Conservation (phyloP, 2,888 invertebrate species). For the Blastobasis lacticolella region DNA sequence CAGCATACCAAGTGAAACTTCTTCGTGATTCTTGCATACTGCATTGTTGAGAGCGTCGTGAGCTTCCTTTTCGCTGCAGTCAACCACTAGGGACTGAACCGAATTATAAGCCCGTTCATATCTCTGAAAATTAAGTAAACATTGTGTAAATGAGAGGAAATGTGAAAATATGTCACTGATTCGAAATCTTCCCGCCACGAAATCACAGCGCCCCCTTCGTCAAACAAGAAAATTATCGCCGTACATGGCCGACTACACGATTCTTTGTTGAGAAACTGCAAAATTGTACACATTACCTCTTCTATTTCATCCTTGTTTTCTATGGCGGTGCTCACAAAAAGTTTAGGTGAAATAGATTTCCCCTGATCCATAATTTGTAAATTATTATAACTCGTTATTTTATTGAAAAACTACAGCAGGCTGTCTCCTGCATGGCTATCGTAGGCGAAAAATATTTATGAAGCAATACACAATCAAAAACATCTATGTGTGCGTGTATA, state of each 20-base stretch:
- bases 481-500: slow-evolving; percentile 51
- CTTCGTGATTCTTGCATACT: slow-evolving; percentile 94
- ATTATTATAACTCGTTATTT: slow-evolving; percentile 68
- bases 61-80: slow-evolving; percentile 93
- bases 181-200: slow-evolving; percentile 60
- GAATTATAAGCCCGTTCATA: slow-evolving; percentile 88
- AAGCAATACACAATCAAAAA: slow-evolving; percentile 66
- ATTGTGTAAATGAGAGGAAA: slow-evolving; percentile 22
- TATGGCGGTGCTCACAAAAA: slow-evolving; percentile 87
- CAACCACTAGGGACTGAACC: slow-evolving; percentile 84
- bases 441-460: slow-evolving; percentile 73
- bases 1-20: slow-evolving; percentile 92
- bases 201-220: slow-evolving; percentile 60
- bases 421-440: slow-evolving; percentile 77
- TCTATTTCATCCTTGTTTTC: slow-evolving; percentile 93
- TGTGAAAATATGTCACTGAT: slow-evolving; percentile 23
- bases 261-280: slow-evolving; percentile 67
- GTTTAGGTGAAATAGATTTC: slow-evolving; percentile 78
- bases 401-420: slow-evolving; percentile 73
- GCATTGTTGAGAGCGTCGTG: slow-evolving; percentile 93
- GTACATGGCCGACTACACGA: slow-evolving; percentile 70
- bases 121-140: slow-evolving; percentile 79
- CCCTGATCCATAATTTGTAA: slow-evolving; percentile 73
- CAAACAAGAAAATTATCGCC: slow-evolving; percentile 54
- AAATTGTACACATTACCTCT: slow-evolving; percentile 81